Evolutionary conservation across 2,113 vertebrate species (phyloP).

Genomic region (Coptodon rendalli): DNA sequence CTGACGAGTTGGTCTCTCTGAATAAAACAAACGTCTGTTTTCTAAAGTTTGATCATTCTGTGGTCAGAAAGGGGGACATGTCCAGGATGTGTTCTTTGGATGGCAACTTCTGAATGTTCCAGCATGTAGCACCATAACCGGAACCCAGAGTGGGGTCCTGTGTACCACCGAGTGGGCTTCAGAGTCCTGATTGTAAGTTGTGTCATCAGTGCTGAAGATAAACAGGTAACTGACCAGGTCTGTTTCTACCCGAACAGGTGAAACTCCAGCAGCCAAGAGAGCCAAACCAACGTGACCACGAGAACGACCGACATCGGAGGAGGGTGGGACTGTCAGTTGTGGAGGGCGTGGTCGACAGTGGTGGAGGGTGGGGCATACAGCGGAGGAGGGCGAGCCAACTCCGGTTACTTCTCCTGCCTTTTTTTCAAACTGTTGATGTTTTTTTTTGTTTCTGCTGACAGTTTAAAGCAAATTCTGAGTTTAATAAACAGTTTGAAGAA

Average conservation of each 20-base stretch:
- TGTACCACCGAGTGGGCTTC: not conserved
- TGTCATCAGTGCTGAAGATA: not conserved
- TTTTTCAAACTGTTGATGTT: not conserved
- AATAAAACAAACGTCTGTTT: not conserved
- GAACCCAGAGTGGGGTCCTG: not conserved
- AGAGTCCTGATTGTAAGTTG: not conserved
- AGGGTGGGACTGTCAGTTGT: not conserved
- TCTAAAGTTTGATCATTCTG: not conserved
- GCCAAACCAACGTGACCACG: not conserved
- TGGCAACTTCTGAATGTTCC: not conserved
- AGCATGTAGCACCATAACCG: rapidly evolving
- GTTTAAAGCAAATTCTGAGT: not conserved
- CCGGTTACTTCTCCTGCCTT: not conserved
- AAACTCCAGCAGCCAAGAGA: constrained; percentile 45
- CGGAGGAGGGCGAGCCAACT: not conserved
- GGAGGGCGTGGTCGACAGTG: not conserved
- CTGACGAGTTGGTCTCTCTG: not conserved
- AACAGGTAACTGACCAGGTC: not conserved
- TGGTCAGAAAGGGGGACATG: not conserved
- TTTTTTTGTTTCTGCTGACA: not conserved
- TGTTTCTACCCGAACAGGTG: constrained; percentile 18
- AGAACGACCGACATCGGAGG: not conserved
- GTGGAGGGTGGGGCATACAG: not conserved
- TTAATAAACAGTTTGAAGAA: not conserved
- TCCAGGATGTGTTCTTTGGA: not conserved